Base-by-base conservation (phyloP, 2,113 vertebrate species). In the Mixornis gularis region DNA sequence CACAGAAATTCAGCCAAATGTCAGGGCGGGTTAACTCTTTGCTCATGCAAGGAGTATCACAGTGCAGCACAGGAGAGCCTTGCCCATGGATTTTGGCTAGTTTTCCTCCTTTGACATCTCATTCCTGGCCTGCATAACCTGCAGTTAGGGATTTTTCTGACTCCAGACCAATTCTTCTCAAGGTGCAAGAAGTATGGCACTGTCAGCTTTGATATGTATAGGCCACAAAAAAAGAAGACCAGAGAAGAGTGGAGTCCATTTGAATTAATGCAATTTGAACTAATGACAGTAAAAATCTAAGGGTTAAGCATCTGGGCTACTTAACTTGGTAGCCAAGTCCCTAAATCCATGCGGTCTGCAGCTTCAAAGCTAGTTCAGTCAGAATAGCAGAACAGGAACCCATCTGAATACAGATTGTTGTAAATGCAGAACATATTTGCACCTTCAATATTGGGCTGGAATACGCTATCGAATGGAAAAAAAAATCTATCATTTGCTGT, bases 1-100 rank as follows among this genome's bases (percentile, higher is more conserved):
- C 6, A 5, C 24, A 79, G 71, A 68, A 76, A 48, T 79, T 20
- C 70, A 43, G 34, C 9, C 2, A 4, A 69, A 34, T 36, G 3
- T 36, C 27, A 53, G 13, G 15, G 12, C 0, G 0, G 8, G 24
- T 52, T 36, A 25, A 9, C 6, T 44, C 41, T 79, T 24, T 60
- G 69, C 2, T 2, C 4, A 19, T 30, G 18, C 1, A 0, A 53
- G 10, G 7, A 34, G 13, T 52, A 44, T 26, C n/a, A 29, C 13
- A 52, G 25, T 7, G 4, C 29, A 53, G 26, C 25, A 65, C 1
- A 3, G 25, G n/a, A 89, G 19, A 70, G 7, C 12, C 26, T 4
- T 36, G 18, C 3, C 30, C n/a, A 22, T 21, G 58, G 40, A 36
- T 83, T 88, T 88, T 34, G 36, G 27, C 7, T 60, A 27, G 5